Base-by-base conservation (phyloP, 2,888 invertebrate species). In the Agriopis leucophaearia region DNA sequence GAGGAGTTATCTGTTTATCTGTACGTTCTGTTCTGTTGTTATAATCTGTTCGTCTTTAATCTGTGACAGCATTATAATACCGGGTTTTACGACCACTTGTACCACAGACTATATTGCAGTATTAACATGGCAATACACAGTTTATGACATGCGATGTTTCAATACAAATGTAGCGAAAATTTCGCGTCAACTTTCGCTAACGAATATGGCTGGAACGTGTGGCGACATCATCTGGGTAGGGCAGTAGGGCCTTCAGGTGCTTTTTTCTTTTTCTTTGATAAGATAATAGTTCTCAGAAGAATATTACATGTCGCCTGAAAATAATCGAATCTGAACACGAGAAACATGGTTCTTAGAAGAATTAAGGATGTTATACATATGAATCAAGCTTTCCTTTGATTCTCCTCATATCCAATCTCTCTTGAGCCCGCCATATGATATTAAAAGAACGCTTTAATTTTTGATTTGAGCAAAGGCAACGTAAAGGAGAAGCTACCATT, bases 161-260 rank as follows among this genome's bases (percentile, higher is more conserved):
- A 82, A 83, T 82, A 84, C 83, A 84, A 85, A 84, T 88, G 85
- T 78, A 88, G 85, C 83, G 86, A 84, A 87, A 85, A 84, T 85
- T 86, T 82, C 80, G 81, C 70, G 60, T 70, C 88, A 84, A 89
- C 91, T 91, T 92, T 92, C 91, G 86, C 88, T 78, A 75, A 82
- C 89, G 73, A 84, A 90, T 89, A 91, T 86, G 90, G 91, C 63
- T 79, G 76, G 76, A 36, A 9, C 51, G 16, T 42, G 67, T 59
- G 47, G 50, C 51, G 50, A 40, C 62, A 57, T 40, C n/a, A 2
- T 27, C 0, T 47, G 47, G 59, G 54, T 42, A 38, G 47, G 47
- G 40, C 54, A 40, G 38, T 18, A 48, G 18, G 18, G 18, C 18
- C 18, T 18, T 27, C 6, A 12, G 8, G 12, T 1, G 12, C 9